These are phyloP conservation scores for Andinoacara biseriatus DNA, from an alignment of 2,113 vertebrate genomes.

Conservation along the genomic window DNA sequence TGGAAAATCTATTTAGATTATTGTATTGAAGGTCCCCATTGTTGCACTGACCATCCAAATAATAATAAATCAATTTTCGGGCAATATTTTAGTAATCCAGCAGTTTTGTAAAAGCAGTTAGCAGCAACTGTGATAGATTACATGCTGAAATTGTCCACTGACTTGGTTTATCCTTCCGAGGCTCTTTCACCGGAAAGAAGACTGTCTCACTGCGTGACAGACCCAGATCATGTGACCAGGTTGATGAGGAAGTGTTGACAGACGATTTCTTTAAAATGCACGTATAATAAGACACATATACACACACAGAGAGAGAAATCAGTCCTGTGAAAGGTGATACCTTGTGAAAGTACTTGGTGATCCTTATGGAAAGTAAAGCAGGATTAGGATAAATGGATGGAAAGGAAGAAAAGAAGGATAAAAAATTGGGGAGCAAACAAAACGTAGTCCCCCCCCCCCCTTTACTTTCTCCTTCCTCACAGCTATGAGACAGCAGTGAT, in stretches of 20 bases:
- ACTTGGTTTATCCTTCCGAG: slow-evolving; percentile 24
- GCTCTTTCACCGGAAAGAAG: slow-evolving; percentile 28
- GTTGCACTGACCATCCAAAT: neutral
- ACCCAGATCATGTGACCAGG: slow-evolving; percentile 67
- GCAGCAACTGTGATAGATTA: neutral
- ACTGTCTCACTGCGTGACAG: slow-evolving; percentile 35
- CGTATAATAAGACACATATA: slow-evolving; percentile 46
- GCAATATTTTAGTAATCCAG: neutral
- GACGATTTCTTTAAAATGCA: slow-evolving; percentile 57
- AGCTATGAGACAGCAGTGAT: slow-evolving; percentile 76
- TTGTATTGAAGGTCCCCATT: neutral
- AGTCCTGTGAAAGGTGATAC: slow-evolving; percentile 73
- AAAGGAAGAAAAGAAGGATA: slow-evolving; percentile 12
- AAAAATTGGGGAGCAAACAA: slow-evolving; percentile 52
- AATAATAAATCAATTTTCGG: neutral
- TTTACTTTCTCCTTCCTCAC: slow-evolving; percentile 58
- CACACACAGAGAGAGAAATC: slow-evolving; percentile 37
- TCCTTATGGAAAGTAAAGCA: slow-evolving; percentile 40
- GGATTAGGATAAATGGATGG: slow-evolving; percentile 57
- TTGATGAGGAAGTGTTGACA: slow-evolving; percentile 74
- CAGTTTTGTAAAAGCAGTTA: neutral
- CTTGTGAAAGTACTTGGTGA: slow-evolving; percentile 67
- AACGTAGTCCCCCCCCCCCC: slow-evolving; percentile 52
- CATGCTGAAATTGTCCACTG: neutral
- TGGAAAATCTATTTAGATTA: neutral